These are phyloP conservation scores for Copsychus sechellarum DNA, from an alignment of 2,113 vertebrate species.

Conservation along the genomic window DNA sequence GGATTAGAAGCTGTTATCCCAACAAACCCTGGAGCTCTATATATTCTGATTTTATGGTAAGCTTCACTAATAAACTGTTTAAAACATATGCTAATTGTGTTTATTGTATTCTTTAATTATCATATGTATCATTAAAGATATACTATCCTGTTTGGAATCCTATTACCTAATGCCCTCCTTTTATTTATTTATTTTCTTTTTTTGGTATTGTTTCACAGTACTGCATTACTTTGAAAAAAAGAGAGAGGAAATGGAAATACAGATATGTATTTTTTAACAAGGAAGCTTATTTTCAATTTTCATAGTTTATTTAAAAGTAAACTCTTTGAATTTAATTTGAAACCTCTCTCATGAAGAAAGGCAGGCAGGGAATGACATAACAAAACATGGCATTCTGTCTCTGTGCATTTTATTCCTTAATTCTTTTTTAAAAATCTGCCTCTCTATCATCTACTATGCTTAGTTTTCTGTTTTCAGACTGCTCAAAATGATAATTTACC, in stretches of 20 bases:
- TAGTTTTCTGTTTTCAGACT: neutral
- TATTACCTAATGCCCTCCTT: slow-evolving; percentile 20
- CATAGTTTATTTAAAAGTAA: slow-evolving; percentile 2
- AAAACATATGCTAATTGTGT: slow-evolving; percentile 73
- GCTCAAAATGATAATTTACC: slow-evolving; percentile 14
- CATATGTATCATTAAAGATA: slow-evolving; percentile 63
- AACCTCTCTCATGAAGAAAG: slow-evolving; percentile 4
- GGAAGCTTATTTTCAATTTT: neutral
- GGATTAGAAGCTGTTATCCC: slow-evolving; percentile 70
- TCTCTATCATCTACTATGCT: neutral
- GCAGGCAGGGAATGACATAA: slow-evolving; percentile 25
- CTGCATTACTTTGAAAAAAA: neutral
- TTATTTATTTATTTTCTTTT: neutral
- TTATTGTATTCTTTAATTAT: slow-evolving; percentile 73
- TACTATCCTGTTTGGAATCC: slow-evolving; percentile 54
- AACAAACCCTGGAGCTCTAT: slow-evolving; percentile 67
- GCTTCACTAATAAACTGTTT: slow-evolving; percentile 75
- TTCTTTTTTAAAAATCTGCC: slow-evolving; percentile 21
- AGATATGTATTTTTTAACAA: neutral
- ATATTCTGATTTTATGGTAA: slow-evolving; percentile 71
- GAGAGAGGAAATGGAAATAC: neutral
- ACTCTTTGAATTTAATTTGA: neutral
- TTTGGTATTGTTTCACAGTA: neutral
- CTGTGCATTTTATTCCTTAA: slow-evolving; percentile 7
- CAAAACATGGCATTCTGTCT: slow-evolving; percentile 26